Conservation (phyloP, 2,797 vertebrate species). For the Oryzias dopingdopingensis region DNA sequence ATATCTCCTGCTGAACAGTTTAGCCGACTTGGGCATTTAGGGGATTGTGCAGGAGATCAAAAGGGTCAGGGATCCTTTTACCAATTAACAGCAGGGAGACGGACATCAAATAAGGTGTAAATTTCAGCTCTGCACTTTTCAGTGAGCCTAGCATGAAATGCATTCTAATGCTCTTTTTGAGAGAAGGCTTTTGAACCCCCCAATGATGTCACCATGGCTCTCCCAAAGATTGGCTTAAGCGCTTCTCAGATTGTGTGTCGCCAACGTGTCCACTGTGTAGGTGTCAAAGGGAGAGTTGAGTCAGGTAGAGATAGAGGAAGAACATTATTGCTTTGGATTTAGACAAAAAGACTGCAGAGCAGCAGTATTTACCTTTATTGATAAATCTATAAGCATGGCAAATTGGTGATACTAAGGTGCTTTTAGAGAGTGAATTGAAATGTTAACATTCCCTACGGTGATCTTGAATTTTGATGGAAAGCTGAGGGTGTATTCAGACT, state of each 20-base stretch:
- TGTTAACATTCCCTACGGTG: conserved; percentile 19
- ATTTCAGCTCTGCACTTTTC: conserved; percentile 89
- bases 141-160: conserved; percentile 86
- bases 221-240: conserved; percentile 83
- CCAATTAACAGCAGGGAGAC: conserved; percentile 88
- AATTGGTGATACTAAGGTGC: conserved; percentile 48
- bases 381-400: conserved; percentile 68
- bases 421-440: conserved; percentile 62
- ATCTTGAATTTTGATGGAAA: too few relatives aligned
- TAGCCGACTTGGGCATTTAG: conserved; percentile 90
- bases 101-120: conserved; percentile 91
- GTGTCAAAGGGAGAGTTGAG: conserved; percentile 85
- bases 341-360: conserved; percentile 63
- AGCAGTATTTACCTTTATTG: conserved; percentile 57
- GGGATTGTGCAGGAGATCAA: conserved; percentile 88
- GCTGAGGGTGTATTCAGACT: too few relatives aligned
- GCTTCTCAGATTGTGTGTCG: conserved; percentile 79
- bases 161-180: conserved; percentile 86
- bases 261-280: conserved; percentile 79
- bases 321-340: conserved; percentile 68
- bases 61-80: conserved; percentile 89
- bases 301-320: conserved; percentile 80
- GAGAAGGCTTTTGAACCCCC: conserved; percentile 78
- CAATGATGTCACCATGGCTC: conserved; percentile 82
- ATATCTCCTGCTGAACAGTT: conserved; percentile 87